Conservation (phyloP, 2,797 vertebrate genomes). For the Acrossocheilus fasciatus region DNA sequence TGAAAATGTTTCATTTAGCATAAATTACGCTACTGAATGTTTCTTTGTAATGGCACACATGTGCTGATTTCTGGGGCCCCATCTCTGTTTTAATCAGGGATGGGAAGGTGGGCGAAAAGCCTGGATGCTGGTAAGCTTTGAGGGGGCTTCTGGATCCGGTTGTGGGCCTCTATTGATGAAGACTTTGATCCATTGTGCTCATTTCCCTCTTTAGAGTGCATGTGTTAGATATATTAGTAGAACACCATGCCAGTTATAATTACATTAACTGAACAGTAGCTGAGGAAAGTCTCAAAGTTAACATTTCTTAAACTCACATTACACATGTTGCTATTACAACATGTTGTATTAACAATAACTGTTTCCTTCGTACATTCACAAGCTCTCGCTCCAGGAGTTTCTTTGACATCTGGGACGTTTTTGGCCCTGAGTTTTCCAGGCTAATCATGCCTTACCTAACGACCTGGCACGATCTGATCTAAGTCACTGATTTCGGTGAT, state of each 20-base stretch:
- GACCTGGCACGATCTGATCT: constrained; percentile 68
- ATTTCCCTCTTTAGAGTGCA: constrained; percentile 61
- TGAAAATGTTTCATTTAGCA: not conserved
- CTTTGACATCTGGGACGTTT: constrained; percentile 17
- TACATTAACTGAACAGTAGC: constrained; percentile 54
- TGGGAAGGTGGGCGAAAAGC: constrained; percentile 51
- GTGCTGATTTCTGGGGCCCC: constrained; percentile 65
- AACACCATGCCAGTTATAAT: constrained; percentile 57
- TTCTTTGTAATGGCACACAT: constrained; percentile 64
- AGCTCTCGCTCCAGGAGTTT: constrained; percentile 13
- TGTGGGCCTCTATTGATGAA: constrained; percentile 64
- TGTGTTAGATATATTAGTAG: constrained; percentile 62
- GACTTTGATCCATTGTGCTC: constrained; percentile 57
- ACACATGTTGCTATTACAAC: constrained; percentile 23
- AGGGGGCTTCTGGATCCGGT: constrained; percentile 61
- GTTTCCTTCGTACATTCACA: constrained; percentile 6
- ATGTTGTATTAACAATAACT: constrained; percentile 23
- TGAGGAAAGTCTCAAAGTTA: constrained; percentile 44
- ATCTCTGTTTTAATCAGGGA: constrained; percentile 72
- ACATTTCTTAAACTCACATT: constrained; percentile 27
- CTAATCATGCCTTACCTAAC: constrained; percentile 66
- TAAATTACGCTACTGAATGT: not conserved
- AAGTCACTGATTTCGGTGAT: constrained; percentile 71
- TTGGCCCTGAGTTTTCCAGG: constrained; percentile 50
- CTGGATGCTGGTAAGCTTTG: constrained; percentile 67